These are phyloP conservation scores for Hyles lineata DNA, from an alignment of 2,888 invertebrate species.

Conservation along the genomic window DNA sequence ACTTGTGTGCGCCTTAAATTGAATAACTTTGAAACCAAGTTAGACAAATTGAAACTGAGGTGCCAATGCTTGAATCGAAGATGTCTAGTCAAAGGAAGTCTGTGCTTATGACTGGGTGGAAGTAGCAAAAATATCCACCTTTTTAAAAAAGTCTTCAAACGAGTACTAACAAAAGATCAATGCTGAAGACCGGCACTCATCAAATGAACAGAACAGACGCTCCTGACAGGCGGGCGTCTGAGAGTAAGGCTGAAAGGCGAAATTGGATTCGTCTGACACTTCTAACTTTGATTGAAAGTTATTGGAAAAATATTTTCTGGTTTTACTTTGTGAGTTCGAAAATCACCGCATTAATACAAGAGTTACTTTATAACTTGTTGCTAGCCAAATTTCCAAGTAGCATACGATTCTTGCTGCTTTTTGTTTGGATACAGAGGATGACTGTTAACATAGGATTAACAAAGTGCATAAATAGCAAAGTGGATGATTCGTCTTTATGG, in stretches of 20 bases:
- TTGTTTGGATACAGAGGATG: conserved; percentile 37
- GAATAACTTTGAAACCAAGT: conserved; percentile 17
- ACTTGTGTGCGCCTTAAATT: not conserved
- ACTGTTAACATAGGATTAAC: conserved; percentile 38
- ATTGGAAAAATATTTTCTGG: conserved; percentile 25
- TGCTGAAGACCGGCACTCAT: conserved; percentile 33
- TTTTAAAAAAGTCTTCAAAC: not conserved
- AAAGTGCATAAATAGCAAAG: conserved; percentile 42
- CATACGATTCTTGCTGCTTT: not conserved
- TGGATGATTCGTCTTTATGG: conserved; percentile 54
- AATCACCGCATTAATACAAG: not conserved
- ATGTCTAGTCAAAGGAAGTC: not conserved
- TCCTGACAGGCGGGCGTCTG: conserved; percentile 28
- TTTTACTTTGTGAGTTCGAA: conserved; percentile 13
- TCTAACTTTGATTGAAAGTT: conserved; percentile 27
- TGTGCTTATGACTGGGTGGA: not conserved
- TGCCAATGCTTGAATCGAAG: not conserved
- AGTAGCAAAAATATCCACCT: not conserved
- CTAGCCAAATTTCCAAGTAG: no score
- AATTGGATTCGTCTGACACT: conserved; percentile 30
- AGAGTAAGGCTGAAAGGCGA: conserved; percentile 29
- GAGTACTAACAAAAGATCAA: conserved; percentile 34
- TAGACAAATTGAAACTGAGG: conserved; percentile 15
- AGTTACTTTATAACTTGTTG: not conserved
- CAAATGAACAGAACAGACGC: conserved; percentile 33